Percentiles rank a stretch among this genome's conserved stretches.
phyloP scores from a whole-genome alignment of 2,113 vertebrate species.

The Etheostoma cragini region DNA sequence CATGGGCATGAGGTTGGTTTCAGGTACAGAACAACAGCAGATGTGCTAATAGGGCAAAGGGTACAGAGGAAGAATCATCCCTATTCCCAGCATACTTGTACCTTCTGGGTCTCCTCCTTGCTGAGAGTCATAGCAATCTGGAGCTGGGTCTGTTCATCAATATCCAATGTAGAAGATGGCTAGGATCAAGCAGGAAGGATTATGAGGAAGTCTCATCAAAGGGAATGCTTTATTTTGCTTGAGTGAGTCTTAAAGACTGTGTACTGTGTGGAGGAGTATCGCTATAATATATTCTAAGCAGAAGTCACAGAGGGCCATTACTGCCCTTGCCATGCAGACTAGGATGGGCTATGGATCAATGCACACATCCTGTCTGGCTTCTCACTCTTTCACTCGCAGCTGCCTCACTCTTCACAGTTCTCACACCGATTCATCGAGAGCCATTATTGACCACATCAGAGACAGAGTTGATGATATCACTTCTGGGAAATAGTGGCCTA shows the following conservation, averaged over 20 bases:
- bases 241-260: neutral
- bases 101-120: constrained; percentile 93
- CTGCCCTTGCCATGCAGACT: constrained; percentile 48
- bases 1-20: constrained; percentile 18
- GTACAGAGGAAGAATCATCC: constrained; percentile 29
- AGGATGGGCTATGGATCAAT: constrained; percentile 67
- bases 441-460: constrained; percentile 61
- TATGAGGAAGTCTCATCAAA: constrained; percentile 50
- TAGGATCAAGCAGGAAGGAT: constrained; percentile 70
- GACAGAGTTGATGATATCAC: constrained; percentile 57
- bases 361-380: constrained; percentile 70
- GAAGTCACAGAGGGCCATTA: constrained; percentile 30
- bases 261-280: no score
- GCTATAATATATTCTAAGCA: constrained; percentile 3
- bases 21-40: constrained; percentile 36
- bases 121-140: constrained; percentile 94
- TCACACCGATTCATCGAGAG: constrained; percentile 50
- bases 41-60: constrained; percentile 13
- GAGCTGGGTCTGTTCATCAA: constrained; percentile 94
- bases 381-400: constrained; percentile 54
- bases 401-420: constrained; percentile 29
- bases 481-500: constrained; percentile 60
- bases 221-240: constrained; percentile 28
- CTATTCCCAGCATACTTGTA: constrained; percentile 74
- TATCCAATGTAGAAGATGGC: constrained; percentile 82